Conservation (phyloP, 1,140 invertebrate species). For the Trichogramma pretiosum region DNA sequence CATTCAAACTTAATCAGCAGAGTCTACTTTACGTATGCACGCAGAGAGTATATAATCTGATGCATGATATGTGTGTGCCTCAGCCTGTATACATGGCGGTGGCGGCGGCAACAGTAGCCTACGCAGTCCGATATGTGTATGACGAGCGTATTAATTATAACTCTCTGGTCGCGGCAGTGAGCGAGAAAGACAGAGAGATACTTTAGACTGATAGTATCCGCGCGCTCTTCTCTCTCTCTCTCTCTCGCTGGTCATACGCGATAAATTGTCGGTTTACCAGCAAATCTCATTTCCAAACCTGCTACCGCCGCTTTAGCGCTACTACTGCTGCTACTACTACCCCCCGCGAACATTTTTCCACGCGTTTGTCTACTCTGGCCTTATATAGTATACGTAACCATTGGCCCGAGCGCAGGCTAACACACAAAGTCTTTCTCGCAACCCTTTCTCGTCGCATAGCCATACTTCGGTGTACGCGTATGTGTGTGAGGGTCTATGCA, state of each 20-base stretch:
- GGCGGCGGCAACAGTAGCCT: too few species aligned
- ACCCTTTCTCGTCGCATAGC: too few species aligned
- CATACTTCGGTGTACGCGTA: too few species aligned
- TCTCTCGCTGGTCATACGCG: conserved; percentile 22
- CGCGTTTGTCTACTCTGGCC: conserved; percentile 34
- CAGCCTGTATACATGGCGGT: background rate
- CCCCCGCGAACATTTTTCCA: conserved; percentile 30
- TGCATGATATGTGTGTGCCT: too few species aligned
- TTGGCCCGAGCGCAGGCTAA: conserved; percentile 9
- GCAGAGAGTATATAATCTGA: too few species aligned
- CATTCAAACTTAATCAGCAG: conserved; percentile 46
- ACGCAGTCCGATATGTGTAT: too few species aligned
- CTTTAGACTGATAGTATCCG: conserved; percentile 35
- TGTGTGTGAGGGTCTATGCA: too few species aligned
- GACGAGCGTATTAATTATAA: conserved; percentile 47
- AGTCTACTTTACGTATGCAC: conserved; percentile 32
- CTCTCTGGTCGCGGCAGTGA: conserved; percentile 36
- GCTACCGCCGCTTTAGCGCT: conserved; percentile 30
- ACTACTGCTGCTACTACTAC: too few species aligned
- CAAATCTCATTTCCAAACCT: conserved; percentile 45
- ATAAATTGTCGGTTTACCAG: conserved; percentile 48
- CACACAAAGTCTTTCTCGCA: too few species aligned
- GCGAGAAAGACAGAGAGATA: conserved; percentile 39
- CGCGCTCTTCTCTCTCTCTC: too few species aligned
- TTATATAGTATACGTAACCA: too few species aligned